Evolutionary conservation across 1,140 invertebrate species (phyloP).

Genomic region (Zophobas morio): DNA sequence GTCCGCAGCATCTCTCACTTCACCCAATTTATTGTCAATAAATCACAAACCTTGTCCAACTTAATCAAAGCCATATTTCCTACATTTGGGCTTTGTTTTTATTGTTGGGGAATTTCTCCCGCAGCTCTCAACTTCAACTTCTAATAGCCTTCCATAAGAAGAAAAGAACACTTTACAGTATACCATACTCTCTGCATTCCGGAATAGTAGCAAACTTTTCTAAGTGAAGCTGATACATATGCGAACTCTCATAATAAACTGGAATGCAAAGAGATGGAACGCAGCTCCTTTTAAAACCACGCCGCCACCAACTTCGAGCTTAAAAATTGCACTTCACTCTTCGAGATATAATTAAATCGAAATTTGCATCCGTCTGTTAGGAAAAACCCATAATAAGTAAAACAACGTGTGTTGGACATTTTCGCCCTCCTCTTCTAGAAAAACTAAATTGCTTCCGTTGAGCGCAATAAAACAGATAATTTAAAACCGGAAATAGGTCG

Average conservation of each 20-base stretch:
- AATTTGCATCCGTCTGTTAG: too few species aligned
- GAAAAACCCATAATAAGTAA: too few species aligned
- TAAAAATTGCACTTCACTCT: too few species aligned
- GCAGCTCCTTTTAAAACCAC: not conserved
- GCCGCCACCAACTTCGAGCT: too few species aligned
- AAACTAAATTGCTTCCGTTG: too few species aligned
- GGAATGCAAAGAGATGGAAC: not conserved
- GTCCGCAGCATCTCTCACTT: constrained; percentile 11
- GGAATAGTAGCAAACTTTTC: constrained; percentile 2
- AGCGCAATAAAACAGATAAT: too few species aligned
- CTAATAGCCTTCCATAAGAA: constrained; percentile 1
- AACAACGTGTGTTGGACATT: too few species aligned
- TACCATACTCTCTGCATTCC: not conserved
- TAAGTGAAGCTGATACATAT: not conserved
- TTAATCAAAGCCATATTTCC: constrained; percentile 25
- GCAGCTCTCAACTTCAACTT: constrained; percentile 2
- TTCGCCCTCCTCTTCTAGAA: too few species aligned
- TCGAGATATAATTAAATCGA: too few species aligned
- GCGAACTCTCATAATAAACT: not conserved
- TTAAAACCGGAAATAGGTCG: too few species aligned
- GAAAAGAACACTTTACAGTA: constrained; percentile 4
- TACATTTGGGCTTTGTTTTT: constrained; percentile 15
- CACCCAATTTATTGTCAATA: constrained; percentile 29
- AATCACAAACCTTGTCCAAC: constrained; percentile 26
- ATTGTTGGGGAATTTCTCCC: not conserved